Evolutionary conservation across 2,797 vertebrate species (phyloP).

Genomic region (Astyanax mexicanus): DNA sequence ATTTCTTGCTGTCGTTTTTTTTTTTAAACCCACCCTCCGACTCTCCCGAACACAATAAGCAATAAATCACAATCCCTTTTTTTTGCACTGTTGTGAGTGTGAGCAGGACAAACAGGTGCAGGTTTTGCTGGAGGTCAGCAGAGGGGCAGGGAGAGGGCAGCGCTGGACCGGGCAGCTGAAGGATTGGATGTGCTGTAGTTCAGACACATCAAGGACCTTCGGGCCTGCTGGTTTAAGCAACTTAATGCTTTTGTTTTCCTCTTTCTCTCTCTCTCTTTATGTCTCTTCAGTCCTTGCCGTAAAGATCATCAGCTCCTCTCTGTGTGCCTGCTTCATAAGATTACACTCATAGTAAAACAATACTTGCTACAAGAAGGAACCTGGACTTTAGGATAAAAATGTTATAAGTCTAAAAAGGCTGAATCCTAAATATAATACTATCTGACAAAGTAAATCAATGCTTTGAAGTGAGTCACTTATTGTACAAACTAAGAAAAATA

Average conservation of each 20-base stretch:
- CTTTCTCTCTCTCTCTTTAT: slow-evolving; percentile 22
- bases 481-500: too few species aligned
- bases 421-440: too few species aligned
- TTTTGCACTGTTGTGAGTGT: slow-evolving; percentile 81
- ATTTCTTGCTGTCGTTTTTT: slow-evolving; percentile 80
- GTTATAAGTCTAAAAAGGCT: too few species aligned
- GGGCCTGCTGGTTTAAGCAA: slow-evolving; percentile 84
- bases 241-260: slow-evolving; percentile 84
- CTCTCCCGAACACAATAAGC: slow-evolving; percentile 83
- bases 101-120: slow-evolving; percentile 80
- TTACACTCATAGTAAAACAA: too few species aligned
- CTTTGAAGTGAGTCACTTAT: too few species aligned
- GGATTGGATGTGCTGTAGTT: slow-evolving; percentile 92
- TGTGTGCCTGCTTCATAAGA: too few species aligned
- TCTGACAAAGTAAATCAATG: too few species aligned
- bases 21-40: slow-evolving; percentile 45
- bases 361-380: too few species aligned
- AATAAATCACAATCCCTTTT: slow-evolving; percentile 95
- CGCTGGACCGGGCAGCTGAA: slow-evolving; percentile 87
- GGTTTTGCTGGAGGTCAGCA: slow-evolving; percentile 83
- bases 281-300: slow-evolving; percentile 45
- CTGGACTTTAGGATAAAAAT: too few species aligned
- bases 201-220: slow-evolving; percentile 95
- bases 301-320: not conserved
- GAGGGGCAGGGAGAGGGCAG: slow-evolving; percentile 73